Conservation (phyloP, 2,113 vertebrate genomes). For the Tretioscincus oriximinensis region DNA sequence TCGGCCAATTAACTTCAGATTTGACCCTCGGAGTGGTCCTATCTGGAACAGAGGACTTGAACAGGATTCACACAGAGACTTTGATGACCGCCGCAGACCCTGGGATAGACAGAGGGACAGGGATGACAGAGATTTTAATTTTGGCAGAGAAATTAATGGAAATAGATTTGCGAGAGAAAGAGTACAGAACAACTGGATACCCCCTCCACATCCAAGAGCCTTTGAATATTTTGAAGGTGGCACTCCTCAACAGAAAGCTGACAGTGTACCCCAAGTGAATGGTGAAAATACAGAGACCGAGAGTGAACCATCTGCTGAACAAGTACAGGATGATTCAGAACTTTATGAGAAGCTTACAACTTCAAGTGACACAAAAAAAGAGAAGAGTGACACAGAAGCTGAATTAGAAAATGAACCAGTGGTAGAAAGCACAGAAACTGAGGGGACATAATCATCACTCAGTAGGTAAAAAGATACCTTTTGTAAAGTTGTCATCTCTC, state of each 20-base stretch:
- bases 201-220: slow-evolving; percentile 78
- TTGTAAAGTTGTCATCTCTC: slow-evolving; percentile 99
- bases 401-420: slow-evolving; percentile 96
- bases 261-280: slow-evolving; percentile 80
- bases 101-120: slow-evolving; percentile 96
- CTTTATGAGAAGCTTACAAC: slow-evolving; percentile 80
- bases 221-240: slow-evolving; percentile 83
- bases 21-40: slow-evolving; percentile 86
- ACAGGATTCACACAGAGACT: slow-evolving; percentile 89
- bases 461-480: slow-evolving; percentile 99
- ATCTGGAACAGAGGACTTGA: slow-evolving; percentile 90
- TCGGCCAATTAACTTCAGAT: slow-evolving; percentile 85
- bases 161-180: slow-evolving; percentile 86
- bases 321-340: slow-evolving; percentile 77
- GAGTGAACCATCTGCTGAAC: slow-evolving; percentile 73
- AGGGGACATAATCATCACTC: slow-evolving; percentile 99
- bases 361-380: slow-evolving; percentile 84
- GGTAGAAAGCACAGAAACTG: slow-evolving; percentile 99
- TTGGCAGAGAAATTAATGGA: slow-evolving; percentile 92
- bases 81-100: slow-evolving; percentile 92
- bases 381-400: slow-evolving; percentile 91
- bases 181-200: slow-evolving; percentile 83
- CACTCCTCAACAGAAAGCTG: slow-evolving; percentile 76
- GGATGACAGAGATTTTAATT: slow-evolving; percentile 96
- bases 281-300: slow-evolving; percentile 84